phyloP scores from a whole-genome alignment of 2,113 vertebrate genomes.

The Channa argus region DNA sequence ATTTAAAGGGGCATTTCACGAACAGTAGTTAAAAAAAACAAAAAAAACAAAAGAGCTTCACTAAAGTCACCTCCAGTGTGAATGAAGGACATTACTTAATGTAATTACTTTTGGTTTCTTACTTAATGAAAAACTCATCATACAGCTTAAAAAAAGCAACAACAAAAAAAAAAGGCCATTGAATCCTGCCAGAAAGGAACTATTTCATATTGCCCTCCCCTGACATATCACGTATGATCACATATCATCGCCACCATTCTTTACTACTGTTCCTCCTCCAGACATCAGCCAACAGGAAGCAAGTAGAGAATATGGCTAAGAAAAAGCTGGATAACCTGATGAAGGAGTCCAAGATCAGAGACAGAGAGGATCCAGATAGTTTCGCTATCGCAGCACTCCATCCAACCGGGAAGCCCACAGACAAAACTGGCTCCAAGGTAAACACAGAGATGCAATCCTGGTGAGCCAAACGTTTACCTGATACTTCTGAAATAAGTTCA shows the following conservation, averaged over 20 bases:
- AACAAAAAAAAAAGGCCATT: not conserved
- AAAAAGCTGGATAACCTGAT: constrained; percentile 94
- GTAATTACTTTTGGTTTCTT: no score
- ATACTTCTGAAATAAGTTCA: not conserved
- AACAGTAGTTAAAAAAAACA: not conserved
- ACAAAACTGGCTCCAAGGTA: constrained; percentile 81
- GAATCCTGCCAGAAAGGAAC: not conserved
- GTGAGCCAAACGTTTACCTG: not conserved
- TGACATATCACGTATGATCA: not conserved
- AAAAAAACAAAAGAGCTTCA: no score
- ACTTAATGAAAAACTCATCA: not conserved
- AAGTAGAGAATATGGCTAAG: constrained; percentile 95
- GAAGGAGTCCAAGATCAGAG: constrained; percentile 96
- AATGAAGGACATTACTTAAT: not conserved
- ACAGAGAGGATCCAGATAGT: constrained; percentile 92
- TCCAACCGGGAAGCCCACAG: constrained; percentile 76
- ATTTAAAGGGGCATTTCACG: not conserved
- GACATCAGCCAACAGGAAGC: constrained; percentile 93
- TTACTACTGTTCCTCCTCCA: constrained; percentile 54
- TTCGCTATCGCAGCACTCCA: constrained; percentile 88
- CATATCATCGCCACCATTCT: not conserved
- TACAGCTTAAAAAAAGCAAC: no score
- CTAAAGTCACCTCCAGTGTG: not conserved
- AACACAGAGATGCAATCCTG: constrained; percentile 32
- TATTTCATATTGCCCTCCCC: not conserved